Percentiles rank a stretch among this genome's conserved stretches.
These are phyloP conservation scores for Megaptera novaeangliae DNA, from an alignment of 2,113 vertebrate species.

Conservation along the genomic window DNA sequence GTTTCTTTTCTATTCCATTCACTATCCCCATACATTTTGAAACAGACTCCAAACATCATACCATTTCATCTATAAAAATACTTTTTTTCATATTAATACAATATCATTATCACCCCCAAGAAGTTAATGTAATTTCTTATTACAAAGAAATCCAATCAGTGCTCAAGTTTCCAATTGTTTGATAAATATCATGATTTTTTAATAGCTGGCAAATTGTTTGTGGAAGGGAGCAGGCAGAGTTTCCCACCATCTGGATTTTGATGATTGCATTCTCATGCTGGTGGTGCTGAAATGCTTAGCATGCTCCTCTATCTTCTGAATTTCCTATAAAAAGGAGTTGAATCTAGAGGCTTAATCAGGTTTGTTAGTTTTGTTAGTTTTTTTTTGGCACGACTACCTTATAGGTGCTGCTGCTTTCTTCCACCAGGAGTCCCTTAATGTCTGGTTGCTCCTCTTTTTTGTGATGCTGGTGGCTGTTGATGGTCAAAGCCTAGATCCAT, in stretches of 20 bases:
- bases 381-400: neutral
- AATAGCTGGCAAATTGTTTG: neutral
- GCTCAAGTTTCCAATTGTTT: neutral
- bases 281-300: neutral
- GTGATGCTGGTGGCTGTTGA: neutral
- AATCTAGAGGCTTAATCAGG: neutral
- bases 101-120: neutral
- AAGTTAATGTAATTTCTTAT: neutral
- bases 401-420: neutral
- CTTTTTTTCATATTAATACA: neutral
- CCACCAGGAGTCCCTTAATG: neutral
- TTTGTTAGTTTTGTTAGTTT: neutral
- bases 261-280: neutral
- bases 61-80: constrained; percentile 15
- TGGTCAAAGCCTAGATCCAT: neutral
- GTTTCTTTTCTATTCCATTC: neutral
- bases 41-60: neutral
- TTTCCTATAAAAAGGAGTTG: neutral
- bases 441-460: neutral
- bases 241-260: neutral
- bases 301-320: neutral
- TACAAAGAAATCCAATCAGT: neutral
- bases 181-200: neutral
- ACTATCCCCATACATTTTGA: neutral
- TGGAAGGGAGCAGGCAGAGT: neutral